Evolutionary conservation across 2,113 vertebrate genomes (phyloP), one percentile per base, ranked within the genome.

Genomic region (Thamnophis sirtalis): DNA sequence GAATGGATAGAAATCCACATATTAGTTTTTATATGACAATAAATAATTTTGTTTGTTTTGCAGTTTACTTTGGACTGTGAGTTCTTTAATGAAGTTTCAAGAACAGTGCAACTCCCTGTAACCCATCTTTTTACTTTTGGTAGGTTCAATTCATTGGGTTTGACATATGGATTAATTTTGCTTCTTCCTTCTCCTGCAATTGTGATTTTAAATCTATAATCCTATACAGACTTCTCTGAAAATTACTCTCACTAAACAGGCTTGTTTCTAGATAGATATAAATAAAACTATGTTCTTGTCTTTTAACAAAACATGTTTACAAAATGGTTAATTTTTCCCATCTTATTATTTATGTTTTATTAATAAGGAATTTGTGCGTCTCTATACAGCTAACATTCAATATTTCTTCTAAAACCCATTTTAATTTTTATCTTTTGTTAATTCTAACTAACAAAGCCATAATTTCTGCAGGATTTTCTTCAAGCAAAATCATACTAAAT

Each of bases 51-150:
- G 93, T 94, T 92, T 95, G 58, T 94, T 91, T 96, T 97, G 93
- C 97, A 99, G 99, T 99, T 98, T 97, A 97, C 96, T 58, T 96
- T 99, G 96, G 98, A 98, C 94, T 99, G 99, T 95, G 99, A 99
- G 96, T 99, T 99, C 97, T 98, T 99, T 96, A 96, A 97, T 93
- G 97, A 97, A 94, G 97, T 97, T 73, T 96, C 97, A 87, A 97
- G 98, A 96, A 98, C 96, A 26, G 15, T 98, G 49, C 96, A 98
- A 2, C 95, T 98, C 51, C 95, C 98, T 87, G 98, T 98, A 73
- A 98, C 99, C 0, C 98, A 98, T 93, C 97, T 99, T 49, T 96
- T 99, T 90, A 99, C 99, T 88, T 98, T 99, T 4, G 98, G 99
- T 99, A 96, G 97, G 98, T 97, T 94, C 26, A 93, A 73, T 90